Conservation (phyloP, 1,140 invertebrate genomes). For the Caenorhabditis elegans region WBcel235 BX284605.5:5241001-5241500, state of each 20-base stretch:
- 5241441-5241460: conserved; percentile 14
- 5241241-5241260: conserved; percentile 59
- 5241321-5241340: conserved; percentile 50
- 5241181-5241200: no score
- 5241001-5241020: neutral
- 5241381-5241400: neutral
- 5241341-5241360: conserved; percentile 56
- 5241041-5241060: conserved; percentile 20
- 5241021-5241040: neutral
- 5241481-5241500: neutral
- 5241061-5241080: neutral
- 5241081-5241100: no score
- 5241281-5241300: conserved; percentile 47
- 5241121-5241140: no score
- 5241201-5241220: no score
- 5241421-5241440: conserved; percentile 38
- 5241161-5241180: no score
- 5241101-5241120: no score
- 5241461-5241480: neutral
- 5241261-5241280: conserved; percentile 44
- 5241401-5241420: neutral
- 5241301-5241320: conserved; percentile 36
- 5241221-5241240: no score
- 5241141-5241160: no score
- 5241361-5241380: conserved; percentile 35